These are phyloP conservation scores for Tholera decimalis DNA, from an alignment of 2,888 invertebrate species.

Conservation along the genomic window DNA sequence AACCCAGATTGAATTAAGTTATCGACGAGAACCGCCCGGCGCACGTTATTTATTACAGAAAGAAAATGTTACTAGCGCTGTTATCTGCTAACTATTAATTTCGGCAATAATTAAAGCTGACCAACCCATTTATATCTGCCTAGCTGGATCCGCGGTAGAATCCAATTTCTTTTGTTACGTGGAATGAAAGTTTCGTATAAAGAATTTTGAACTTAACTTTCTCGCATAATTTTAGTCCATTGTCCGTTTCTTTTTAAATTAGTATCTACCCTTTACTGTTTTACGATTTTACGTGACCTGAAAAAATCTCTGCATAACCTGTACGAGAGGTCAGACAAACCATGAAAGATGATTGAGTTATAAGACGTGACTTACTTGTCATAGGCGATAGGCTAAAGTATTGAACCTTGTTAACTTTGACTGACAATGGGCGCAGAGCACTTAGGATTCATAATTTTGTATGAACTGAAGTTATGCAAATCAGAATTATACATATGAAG, in stretches of 20 bases:
- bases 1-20: slow-evolving; percentile 88
- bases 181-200: slow-evolving; percentile 54
- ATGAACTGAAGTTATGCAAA: background rate
- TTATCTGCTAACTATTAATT: slow-evolving; percentile 88
- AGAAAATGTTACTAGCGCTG: slow-evolving; percentile 77
- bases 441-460: background rate
- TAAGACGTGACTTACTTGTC: slow-evolving; percentile 22
- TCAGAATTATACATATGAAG: too few species aligned
- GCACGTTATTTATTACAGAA: slow-evolving; percentile 83
- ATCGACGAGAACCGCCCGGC: slow-evolving; percentile 79
- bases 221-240: slow-evolving; percentile 32
- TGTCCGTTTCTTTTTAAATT: slow-evolving; percentile 40
- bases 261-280: slow-evolving; percentile 34
- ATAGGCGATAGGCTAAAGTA: slow-evolving; percentile 7
- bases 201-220: slow-evolving; percentile 42
- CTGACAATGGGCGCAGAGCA: background rate
- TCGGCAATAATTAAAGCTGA: slow-evolving; percentile 86
- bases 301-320: slow-evolving; percentile 17
- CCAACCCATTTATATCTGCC: slow-evolving; percentile 78
- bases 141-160: slow-evolving; percentile 57
- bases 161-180: slow-evolving; percentile 63
- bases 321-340: slow-evolving; percentile 8
- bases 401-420: slow-evolving; percentile 18
- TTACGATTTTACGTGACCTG: slow-evolving; percentile 15
- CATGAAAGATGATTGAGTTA: slow-evolving; percentile 8